Base-by-base conservation (phyloP, 2,113 vertebrate genomes). In the Brienomyrus brachyistius region DNA sequence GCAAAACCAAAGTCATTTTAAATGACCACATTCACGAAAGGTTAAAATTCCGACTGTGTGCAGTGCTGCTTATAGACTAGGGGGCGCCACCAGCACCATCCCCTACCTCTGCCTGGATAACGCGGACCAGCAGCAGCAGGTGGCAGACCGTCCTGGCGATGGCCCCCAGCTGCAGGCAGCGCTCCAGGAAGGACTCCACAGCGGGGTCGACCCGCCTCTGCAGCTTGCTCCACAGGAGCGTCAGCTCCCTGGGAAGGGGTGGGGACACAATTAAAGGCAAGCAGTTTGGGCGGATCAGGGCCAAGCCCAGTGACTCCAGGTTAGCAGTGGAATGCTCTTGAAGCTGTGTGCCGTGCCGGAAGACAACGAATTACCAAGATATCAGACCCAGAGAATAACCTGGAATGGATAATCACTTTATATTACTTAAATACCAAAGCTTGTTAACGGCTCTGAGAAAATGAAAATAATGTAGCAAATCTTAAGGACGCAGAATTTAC, bases 111-210 rank as follows among this genome's bases (percentile, higher is more conserved):
- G 98, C 95, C 15, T 98, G 98, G 93, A 99, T 98, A 66, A 99
- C 97, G 94, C 97, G 97, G 92, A 99, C 98, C 89, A 99, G 96
- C 94, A 97, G 99, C 90, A 99, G 97, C 31, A 99, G 96, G 94
- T 99, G 98, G 92, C 97, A 96, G 52, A 97, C 96, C 0, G 98
- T 99, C 95, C 97, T 99, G 88, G 98, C 98, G 92, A 99, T 98
- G 92, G 98, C 97, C 89, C 98, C 98, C 90, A 99, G 97, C 91
- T 99, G 98, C 93, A 98, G 98, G 95, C 98, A 99, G 87, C 98
- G 96, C 92, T 99, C 98, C 92, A 99, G 93, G 91, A 99, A 98
- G 50, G 97, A 98, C 89, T 96, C 95, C 91, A 98, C 93, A 23
- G 98, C 98, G 52, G 97, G 95, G 91, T 99, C 98, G 2, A 98